Conservation (phyloP, 1,140 invertebrate genomes). For the Odontomachus brunneus region DNA sequence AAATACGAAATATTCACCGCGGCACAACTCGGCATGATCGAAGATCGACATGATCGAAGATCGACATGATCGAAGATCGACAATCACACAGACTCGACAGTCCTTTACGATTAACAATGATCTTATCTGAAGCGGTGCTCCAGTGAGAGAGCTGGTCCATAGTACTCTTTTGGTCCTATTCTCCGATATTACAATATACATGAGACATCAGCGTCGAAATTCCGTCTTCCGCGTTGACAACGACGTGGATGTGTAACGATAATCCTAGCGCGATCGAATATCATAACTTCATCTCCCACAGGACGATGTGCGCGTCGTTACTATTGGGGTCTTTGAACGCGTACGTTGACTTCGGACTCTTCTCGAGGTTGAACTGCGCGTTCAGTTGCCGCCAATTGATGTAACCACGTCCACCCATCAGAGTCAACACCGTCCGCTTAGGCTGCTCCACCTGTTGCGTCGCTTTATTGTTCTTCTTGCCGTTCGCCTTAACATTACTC, state of each 20-base stretch:
- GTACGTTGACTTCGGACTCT: conserved; percentile 79
- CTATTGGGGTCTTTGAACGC: conserved; percentile 87
- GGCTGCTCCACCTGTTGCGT: conserved; percentile 85
- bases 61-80: too few species aligned
- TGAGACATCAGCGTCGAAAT: conserved; percentile 33
- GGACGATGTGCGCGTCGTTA: conserved; percentile 93
- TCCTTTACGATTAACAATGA: too few species aligned
- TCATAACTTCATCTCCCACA: conserved; percentile 96
- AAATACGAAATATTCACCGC: too few species aligned
- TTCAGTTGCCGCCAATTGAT: conserved; percentile 91
- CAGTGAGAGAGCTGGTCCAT: too few species aligned
- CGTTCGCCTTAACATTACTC: conserved; percentile 73
- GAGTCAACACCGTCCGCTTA: conserved; percentile 92
- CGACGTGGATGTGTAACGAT: conserved; percentile 33
- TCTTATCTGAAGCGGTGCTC: too few species aligned
- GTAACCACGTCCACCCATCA: conserved; percentile 95
- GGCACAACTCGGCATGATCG: too few species aligned
- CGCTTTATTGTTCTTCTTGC: conserved; percentile 77
- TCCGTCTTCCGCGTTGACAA: conserved; percentile 38
- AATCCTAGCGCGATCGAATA: conserved; percentile 71
- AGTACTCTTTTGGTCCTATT: conserved; percentile 67
- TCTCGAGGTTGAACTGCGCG: conserved; percentile 78
- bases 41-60: too few species aligned
- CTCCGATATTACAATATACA: conserved; percentile 23
- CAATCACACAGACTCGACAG: too few species aligned